Evolutionary conservation across 1,140 invertebrate genomes (phyloP).

Genomic region (Drosophila triauraria): DNA sequence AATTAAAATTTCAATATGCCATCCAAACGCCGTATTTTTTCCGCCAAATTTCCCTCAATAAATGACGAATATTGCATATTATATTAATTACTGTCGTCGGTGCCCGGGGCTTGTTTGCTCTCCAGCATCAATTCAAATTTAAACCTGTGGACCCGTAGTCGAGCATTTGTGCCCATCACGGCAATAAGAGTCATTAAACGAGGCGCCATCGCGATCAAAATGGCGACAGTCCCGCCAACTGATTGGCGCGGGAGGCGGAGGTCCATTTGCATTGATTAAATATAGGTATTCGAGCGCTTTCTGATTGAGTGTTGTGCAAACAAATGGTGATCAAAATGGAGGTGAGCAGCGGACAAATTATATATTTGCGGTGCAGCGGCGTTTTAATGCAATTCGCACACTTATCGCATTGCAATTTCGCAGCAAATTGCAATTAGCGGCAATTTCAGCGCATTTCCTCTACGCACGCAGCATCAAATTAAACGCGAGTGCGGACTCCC

Average conservation of each 20-base stretch:
- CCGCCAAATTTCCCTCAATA: background rate
- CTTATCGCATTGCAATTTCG: constrained; percentile 56
- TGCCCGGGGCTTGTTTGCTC: constrained; percentile 9
- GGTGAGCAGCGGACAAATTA: constrained; percentile 24
- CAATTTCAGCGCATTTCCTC: constrained; percentile 67
- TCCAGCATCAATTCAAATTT: constrained; percentile 30
- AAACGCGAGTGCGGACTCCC: constrained; percentile 27
- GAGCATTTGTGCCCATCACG: constrained; percentile 17
- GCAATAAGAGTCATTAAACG: constrained; percentile 37
- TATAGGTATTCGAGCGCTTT: constrained; percentile 38
- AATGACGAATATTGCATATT: constrained; percentile 7
- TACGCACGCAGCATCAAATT: constrained; percentile 44
- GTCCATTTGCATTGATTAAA: constrained; percentile 66
- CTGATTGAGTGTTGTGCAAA: constrained; percentile 49
- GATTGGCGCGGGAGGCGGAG: background rate
- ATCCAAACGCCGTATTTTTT: background rate
- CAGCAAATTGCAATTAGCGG: constrained; percentile 73
- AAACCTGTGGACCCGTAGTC: constrained; percentile 8
- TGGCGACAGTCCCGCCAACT: constrained; percentile 24
- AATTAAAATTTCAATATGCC: background rate
- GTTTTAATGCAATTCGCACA: constrained; percentile 59
- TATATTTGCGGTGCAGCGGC: constrained; percentile 23
- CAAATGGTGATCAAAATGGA: constrained; percentile 39
- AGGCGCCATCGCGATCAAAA: constrained; percentile 44
- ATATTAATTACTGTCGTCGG: constrained; percentile 17